Evolutionary conservation across 64 coral and sea anemone species (phyloP), one percentile per base, ranked within the genome.

Genomic region (Porites lutea): DNA sequence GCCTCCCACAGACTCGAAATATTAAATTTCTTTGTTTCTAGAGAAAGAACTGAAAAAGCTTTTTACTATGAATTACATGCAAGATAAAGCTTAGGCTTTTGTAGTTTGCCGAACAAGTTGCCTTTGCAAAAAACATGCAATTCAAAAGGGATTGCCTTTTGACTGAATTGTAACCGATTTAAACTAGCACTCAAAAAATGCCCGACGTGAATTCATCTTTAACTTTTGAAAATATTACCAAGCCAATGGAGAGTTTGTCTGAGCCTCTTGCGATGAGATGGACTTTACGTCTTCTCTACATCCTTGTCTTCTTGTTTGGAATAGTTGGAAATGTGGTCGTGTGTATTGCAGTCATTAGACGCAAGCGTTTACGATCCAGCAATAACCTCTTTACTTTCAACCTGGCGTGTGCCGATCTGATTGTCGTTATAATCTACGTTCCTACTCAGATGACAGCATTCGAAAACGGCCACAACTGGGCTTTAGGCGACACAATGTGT

Each of bases 351-450:
- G 72, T 96, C 7, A 58, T 96, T 10, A 91, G 72, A 49, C 60
- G 95, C 0, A 89, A 77, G 54, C 76, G 90, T 4, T 82, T 96
- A 78, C 95, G 95, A 50, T 88, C 95, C 4, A 96, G 95, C 16
- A 93, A 96, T 43, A 93, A 96, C 59, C 78, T 96, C 43, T 96
- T 93, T 13, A 96, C 95, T 0, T 89, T 96, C 62, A 96, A 96
- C 11, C 88, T 96, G 21, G 90, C 86, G 44, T 86, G 92, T 19
- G 87, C 95, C 2, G 95, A 96, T 78, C 51, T 96, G 27, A 68
- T 96, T 48, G 91, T 96, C 51, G 87, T 96, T 4, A 91, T 78
- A 4, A 92, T 96, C 62, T 96, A 96, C 62, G 90, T 96, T 2
- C 95, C 95, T 0, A 86, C 95, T 1, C 95, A 96, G 77, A 96